phyloP scores from a whole-genome alignment of 1,140 invertebrate species.

The Neomicropteryx cornuta region DNA sequence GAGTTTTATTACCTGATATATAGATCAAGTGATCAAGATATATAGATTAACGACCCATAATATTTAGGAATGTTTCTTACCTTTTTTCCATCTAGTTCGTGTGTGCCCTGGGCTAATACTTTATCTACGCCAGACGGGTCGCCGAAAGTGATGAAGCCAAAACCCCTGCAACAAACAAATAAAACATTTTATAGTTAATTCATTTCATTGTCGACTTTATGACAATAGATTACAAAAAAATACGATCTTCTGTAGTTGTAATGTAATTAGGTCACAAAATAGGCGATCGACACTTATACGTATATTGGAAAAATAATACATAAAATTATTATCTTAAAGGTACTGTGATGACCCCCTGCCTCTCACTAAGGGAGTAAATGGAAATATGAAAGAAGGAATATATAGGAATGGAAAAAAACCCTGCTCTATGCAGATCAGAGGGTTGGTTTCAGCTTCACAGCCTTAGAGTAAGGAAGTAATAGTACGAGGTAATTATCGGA shows the following conservation, averaged over 20 bases:
- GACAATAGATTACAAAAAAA: background rate
- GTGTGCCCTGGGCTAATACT: conserved; percentile 85
- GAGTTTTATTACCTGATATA: too few relatives aligned
- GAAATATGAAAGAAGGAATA: too few relatives aligned
- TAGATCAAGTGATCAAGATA: too few relatives aligned
- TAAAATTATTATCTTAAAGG: background rate
- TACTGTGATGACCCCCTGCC: too few relatives aligned
- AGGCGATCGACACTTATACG: background rate
- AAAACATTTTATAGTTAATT: conserved; percentile 10
- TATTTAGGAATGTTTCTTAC: conserved; percentile 50
- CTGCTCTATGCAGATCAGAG: too few relatives aligned
- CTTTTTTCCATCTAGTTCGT: conserved; percentile 93
- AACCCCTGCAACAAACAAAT: conserved; percentile 76
- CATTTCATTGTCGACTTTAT: background rate
- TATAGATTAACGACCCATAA: too few relatives aligned
- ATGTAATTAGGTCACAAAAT: background rate
- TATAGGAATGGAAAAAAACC: too few relatives aligned
- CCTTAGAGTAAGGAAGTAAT: too few relatives aligned
- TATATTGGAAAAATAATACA: background rate
- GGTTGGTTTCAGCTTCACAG: too few relatives aligned
- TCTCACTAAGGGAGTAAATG: too few relatives aligned
- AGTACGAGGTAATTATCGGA: too few relatives aligned
- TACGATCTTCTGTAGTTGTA: background rate
- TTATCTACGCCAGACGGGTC: conserved; percentile 90
- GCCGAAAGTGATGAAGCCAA: conserved; percentile 93